Percentiles rank a stretch among this genome's conserved stretches.
Conservation (phyloP, 2,113 vertebrate species). For the Sminthopsis crassicaudata region DNA sequence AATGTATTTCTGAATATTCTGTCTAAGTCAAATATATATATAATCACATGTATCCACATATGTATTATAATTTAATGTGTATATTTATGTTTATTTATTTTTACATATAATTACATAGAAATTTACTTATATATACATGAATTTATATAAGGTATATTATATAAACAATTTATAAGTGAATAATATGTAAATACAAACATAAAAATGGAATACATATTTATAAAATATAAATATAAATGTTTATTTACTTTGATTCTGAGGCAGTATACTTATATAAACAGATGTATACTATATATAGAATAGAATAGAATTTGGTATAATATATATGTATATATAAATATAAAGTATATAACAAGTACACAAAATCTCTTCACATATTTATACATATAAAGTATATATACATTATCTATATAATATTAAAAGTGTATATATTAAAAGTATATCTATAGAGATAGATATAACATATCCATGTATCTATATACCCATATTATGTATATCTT, state of each 20-base stretch:
- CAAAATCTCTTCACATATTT: neutral
- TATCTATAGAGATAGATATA: neutral
- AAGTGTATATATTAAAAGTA: neutral
- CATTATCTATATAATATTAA: neutral
- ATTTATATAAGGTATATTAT: neutral
- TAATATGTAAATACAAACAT: neutral
- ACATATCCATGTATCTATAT: neutral
- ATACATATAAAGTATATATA: neutral
- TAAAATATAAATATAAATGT: neutral
- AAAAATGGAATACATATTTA: neutral
- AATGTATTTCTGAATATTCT: neutral
- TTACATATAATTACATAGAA: neutral
- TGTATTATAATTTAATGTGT: neutral
- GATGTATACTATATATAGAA: neutral
- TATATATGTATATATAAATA: neutral
- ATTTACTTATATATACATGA: neutral
- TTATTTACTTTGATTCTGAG: neutral
- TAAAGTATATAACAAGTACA: neutral
- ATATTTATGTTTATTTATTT: neutral
- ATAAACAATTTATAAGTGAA: neutral
- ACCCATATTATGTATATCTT: neutral
- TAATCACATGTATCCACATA: neutral
- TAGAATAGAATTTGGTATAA: neutral
- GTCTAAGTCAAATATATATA: neutral
- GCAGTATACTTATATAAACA: neutral